Base-by-base conservation (phyloP, 2,888 invertebrate genomes). In the Hydrotaea cyrtoneurina region DNA sequence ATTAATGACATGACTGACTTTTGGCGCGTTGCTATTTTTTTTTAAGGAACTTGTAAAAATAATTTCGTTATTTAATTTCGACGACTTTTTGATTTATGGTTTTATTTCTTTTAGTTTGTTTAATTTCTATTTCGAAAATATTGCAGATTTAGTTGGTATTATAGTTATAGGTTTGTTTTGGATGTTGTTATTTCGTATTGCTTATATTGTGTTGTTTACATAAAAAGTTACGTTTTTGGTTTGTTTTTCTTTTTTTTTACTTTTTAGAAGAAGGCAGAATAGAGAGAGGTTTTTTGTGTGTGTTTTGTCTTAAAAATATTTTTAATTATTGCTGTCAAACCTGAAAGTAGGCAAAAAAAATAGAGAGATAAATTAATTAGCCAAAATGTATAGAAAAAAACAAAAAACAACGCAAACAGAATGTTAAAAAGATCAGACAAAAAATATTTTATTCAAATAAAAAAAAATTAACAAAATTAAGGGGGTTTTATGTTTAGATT, bases 101-200 rank as follows among this genome's bases (percentile, higher is more conserved):
- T 31, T 53, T 72, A 10, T 50, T 72, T 72, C 43, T 15, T 57
- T 59, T 55, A 15, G 36, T 73, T 74, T 21, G 73, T 77, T 72
- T 73, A 62, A n/a, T 73, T 73, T 71, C 39, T 15, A n/a, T 36
- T 59, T 26, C 17, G 59, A 17, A 31, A 43, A 71, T 46, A 23
- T 78, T 78, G 78, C 57, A 69, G 59, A 72, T 84, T 82, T 66
- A 85, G 85, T 26, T 86, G 88, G 80, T 86, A 86, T 72, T 88
- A 23, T 50, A 39, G 50, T 31, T 59, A 26, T 8, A 43, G 23
- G 15, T 21, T 53, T 15, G 46, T 26, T 19, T 17, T 31, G 13
- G 17, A 21, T 55, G 55, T 55, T 55, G 19, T 55, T 55, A 2
- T 10, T 55, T 66, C 21, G 43, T 66, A 66, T 66, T 66, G 66